Percentiles rank a stretch among this genome's conserved stretches.
Conservation (phyloP, 1,140 invertebrate genomes). For the Campoletis sonorensis region DNA sequence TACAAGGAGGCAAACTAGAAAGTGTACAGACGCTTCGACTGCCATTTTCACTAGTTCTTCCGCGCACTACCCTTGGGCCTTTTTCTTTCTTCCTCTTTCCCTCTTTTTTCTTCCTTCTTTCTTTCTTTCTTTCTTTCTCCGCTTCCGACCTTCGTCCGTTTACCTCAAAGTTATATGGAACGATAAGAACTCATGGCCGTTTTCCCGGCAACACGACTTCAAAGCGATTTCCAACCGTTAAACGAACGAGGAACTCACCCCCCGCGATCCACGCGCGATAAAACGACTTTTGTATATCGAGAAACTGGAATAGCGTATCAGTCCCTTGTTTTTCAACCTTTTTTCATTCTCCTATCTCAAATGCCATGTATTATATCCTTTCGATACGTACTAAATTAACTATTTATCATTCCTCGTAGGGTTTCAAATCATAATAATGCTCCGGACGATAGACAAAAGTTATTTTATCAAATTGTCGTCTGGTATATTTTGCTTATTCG, state of each 20-base stretch:
- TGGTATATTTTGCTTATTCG: too few relatives aligned
- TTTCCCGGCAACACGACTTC: conserved; percentile 36
- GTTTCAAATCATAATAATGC: too few relatives aligned
- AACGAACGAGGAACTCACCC: neutral
- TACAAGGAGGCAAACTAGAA: conserved; percentile 42
- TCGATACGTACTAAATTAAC: too few relatives aligned
- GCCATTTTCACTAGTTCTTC: conserved; percentile 1
- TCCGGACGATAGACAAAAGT: too few relatives aligned
- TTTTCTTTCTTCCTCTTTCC: neutral
- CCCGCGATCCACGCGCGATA: neutral
- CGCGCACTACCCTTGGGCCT: conserved; percentile 21
- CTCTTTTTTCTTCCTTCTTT: neutral
- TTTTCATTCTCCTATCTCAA: neutral
- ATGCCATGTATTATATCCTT: too few relatives aligned
- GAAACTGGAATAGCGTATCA: conserved; percentile 35
- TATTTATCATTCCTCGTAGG: too few relatives aligned
- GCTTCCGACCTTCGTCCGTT: conserved; percentile 23
- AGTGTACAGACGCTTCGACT: conserved; percentile 27
- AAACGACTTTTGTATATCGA: conserved; percentile 26
- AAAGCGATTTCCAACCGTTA: conserved; percentile 40
- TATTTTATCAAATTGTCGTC: too few relatives aligned
- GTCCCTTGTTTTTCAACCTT: neutral
- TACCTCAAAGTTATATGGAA: conserved; percentile 37
- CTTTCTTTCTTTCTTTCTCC: neutral
- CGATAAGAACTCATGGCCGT: conserved; percentile 45